Conservation (phyloP, 2,113 vertebrate genomes). For the Rhagologus leucostigma region DNA sequence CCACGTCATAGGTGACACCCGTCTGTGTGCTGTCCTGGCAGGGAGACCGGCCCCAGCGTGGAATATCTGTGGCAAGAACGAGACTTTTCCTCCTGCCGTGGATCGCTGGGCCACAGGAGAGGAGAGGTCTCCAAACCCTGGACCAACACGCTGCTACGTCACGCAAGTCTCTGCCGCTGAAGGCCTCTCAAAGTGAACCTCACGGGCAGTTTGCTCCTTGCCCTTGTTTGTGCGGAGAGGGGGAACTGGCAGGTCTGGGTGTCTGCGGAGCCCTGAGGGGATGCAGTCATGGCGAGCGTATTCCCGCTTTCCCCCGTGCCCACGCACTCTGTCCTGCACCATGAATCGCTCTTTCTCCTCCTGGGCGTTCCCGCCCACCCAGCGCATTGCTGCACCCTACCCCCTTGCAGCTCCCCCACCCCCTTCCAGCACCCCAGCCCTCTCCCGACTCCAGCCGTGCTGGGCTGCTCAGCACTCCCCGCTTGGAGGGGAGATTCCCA, state of each 20-base stretch:
- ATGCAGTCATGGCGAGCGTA: neutral
- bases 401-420: neutral
- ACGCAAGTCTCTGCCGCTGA: rapidly evolving
- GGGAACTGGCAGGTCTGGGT: neutral
- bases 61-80: neutral
- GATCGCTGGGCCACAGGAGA: neutral
- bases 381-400: neutral
- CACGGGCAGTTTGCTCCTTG: neutral
- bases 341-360: neutral
- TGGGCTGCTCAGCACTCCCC: rapidly evolving
- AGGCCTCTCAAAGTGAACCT: neutral
- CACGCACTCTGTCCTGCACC: neutral
- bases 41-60: neutral
- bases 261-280: neutral
- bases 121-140: neutral
- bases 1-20: rapidly evolving
- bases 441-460: rapidly evolving
- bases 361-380: rapidly evolving
- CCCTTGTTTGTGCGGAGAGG: neutral
- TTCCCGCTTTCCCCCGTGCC: neutral
- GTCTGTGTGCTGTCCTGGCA: neutral
- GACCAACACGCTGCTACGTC: neutral
- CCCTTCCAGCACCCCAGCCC: neutral
- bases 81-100: neutral
- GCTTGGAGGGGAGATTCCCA: rapidly evolving